Conservation (phyloP, 2,113 vertebrate species). For the Caretta caretta region DNA sequence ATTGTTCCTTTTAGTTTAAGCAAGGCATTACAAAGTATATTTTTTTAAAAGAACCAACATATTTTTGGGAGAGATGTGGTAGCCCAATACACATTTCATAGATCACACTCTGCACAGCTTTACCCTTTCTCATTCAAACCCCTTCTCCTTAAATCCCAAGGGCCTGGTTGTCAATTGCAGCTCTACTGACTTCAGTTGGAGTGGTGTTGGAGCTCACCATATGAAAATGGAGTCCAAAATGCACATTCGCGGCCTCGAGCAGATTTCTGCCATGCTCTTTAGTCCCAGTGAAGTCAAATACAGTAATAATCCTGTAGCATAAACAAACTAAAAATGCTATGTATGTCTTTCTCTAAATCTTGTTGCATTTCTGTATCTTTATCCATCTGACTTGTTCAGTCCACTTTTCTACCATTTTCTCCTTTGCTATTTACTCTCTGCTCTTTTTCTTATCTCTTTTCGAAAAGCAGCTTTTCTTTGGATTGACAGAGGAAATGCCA, state of each 20-base stretch:
- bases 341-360: neutral
- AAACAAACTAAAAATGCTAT: neutral
- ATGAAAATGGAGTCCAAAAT: neutral
- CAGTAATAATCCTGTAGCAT: neutral
- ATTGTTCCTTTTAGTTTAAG: too few relatives aligned
- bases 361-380: neutral
- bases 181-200: neutral
- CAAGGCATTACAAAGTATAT: neutral
- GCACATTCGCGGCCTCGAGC: neutral
- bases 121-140: neutral
- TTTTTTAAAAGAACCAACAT: neutral
- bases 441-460: neutral
- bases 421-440: neutral
- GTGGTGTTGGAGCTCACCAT: neutral
- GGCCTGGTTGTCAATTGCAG: neutral
- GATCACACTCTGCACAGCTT: neutral
- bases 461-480: neutral
- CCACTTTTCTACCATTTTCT: neutral
- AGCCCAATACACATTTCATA: neutral
- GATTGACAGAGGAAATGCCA: neutral
- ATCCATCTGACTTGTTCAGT: neutral
- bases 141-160: neutral
- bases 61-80: neutral
- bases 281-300: neutral
- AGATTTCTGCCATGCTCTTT: neutral